phyloP scores from a whole-genome alignment of 30 jellyfish, hydroid and myxozoan genomes.

The Turritopsis rubra region DNA sequence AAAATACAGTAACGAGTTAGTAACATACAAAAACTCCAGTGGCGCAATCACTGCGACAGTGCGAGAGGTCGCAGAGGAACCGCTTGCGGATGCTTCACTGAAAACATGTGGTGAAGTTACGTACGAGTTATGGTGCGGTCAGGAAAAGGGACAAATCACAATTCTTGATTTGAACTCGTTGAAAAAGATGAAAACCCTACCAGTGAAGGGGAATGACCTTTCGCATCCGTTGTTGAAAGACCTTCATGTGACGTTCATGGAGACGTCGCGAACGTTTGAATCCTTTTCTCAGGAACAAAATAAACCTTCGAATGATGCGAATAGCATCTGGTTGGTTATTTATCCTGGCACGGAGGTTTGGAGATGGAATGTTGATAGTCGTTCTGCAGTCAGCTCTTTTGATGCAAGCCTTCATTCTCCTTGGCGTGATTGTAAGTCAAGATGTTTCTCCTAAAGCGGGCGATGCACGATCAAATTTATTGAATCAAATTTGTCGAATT shows the following conservation, averaged over 20 bases:
- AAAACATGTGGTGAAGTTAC: slow-evolving; percentile 12
- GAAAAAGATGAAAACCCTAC: slow-evolving; percentile 33
- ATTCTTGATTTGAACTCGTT: slow-evolving; percentile 56
- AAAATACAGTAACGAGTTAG: slow-evolving; percentile 39
- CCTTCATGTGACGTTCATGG: slow-evolving; percentile 59
- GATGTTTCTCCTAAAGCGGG: too few relatives aligned
- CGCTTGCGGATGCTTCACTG: neutral
- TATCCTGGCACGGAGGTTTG: slow-evolving; percentile 85
- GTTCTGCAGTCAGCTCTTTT: slow-evolving; percentile 44
- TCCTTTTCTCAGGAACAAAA: neutral
- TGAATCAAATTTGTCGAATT: too few relatives aligned
- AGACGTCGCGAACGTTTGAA: slow-evolving; percentile 54
- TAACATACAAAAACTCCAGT: slow-evolving; percentile 37
- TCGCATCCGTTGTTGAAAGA: slow-evolving; percentile 34
- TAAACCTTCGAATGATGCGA: slow-evolving; percentile 8
- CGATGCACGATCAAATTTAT: too few relatives aligned
- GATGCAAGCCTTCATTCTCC: slow-evolving; percentile 60
- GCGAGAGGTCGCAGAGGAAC: slow-evolving; percentile 4
- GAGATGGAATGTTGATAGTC: slow-evolving; percentile 74
- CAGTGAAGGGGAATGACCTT: slow-evolving; percentile 51
- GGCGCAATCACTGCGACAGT: slow-evolving; percentile 51
- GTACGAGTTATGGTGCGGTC: slow-evolving; percentile 95
- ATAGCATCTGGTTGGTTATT: slow-evolving; percentile 81
- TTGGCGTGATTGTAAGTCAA: slow-evolving; percentile 57
- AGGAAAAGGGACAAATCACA: slow-evolving; percentile 73